Base-by-base conservation (phyloP, 2,888 invertebrate genomes). In the Cerastis rubricosa region DNA sequence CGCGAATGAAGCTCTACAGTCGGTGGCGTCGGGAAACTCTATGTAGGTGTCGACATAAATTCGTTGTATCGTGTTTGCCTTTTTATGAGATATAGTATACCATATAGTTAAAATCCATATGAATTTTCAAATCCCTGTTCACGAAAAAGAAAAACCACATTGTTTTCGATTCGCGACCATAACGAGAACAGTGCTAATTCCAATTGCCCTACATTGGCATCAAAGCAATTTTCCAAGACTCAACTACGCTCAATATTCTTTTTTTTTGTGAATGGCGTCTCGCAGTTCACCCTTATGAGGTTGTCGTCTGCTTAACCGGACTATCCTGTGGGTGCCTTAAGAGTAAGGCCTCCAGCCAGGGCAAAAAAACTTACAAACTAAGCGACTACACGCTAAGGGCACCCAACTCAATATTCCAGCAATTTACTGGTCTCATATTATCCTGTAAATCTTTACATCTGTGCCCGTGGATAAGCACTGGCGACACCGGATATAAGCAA, bases 401-500 rank as follows among this genome's bases (percentile, higher is more conserved):
- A n/a, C n/a, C n/a, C n/a, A n/a, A n/a, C 72, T 74, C 70, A 68
- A 73, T 73, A 59, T 51, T 47, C 29, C 49, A 19, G 5, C 79
- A 81, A 84, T 85, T 87, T 78, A 76, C 68, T 63, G 71, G 47
- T 75, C 66, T 76, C 81, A 77, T 74, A 75, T 74, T 84, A 85
- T 87, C 86, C 80, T 74, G 83, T 76, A 79, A 76, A 73, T 80
- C 69, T 84, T 75, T 83, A 86, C 70, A 78, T 89, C 78, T 74
- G 69, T 81, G 71, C 29, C 66, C 76, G 72, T 85, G 87, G 76
- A 75, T 43, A 86, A 86, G 67, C 85, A 86, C 85, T 79, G 83
- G 84, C 83, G 88, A 87, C 85, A 86, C 91, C 94, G 95, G 95
- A 95, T 92, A 92, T 91, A 89, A 91, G 92, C 94, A 94, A 94